Evolutionary conservation across 2,797 vertebrate species (phyloP).

Genomic region (Pantherophis alleghaniensis): DNA sequence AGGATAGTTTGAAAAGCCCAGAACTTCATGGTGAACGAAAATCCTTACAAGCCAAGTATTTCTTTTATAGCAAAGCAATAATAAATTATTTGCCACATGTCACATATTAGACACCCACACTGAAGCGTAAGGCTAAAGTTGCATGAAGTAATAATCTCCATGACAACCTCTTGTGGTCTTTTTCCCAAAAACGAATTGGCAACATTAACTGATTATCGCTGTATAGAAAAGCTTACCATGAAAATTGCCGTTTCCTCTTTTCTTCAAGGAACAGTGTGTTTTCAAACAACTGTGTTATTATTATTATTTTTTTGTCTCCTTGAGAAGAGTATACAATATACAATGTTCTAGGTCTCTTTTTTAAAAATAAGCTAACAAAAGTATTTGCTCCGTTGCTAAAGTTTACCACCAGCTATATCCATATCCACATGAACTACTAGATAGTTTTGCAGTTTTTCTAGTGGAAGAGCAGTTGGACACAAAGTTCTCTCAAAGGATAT

Average conservation of each 20-base stretch:
- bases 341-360: neutral
- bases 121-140: slow-evolving; percentile 14
- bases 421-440: neutral
- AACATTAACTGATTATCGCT: neutral
- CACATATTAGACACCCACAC: neutral
- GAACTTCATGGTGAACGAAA: neutral
- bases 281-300: neutral
- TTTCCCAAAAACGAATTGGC: neutral
- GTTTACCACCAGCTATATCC: neutral
- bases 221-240: neutral
- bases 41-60: neutral
- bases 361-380: neutral
- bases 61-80: neutral
- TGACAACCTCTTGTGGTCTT: neutral
- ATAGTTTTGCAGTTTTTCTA: neutral
- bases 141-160: slow-evolving; percentile 9
- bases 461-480: neutral
- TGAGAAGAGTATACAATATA: neutral
- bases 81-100: neutral
- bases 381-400: neutral
- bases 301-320: neutral
- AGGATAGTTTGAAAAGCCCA: neutral
- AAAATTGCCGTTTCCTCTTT: neutral
- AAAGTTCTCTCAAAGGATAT: neutral
- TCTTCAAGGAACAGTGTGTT: neutral